A percentile compares a stretch with the other conserved stretches of the same genome.
phyloP scores from a whole-genome alignment of 2,113 vertebrate species.

The Seriola aureovittata region DNA sequence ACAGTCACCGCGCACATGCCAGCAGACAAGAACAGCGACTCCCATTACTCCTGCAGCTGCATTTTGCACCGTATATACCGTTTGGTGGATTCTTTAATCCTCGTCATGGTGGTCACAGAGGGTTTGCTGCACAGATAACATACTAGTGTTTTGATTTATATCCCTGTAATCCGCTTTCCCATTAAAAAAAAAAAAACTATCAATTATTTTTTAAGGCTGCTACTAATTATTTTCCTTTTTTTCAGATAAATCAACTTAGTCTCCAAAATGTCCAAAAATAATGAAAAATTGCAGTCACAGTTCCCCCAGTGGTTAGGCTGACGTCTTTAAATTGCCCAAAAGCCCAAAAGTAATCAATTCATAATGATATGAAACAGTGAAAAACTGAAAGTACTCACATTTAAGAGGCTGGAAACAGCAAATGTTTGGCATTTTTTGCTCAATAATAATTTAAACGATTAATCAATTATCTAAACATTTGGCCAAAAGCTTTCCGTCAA shows the following conservation, averaged over 20 bases:
- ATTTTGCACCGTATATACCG: background rate
- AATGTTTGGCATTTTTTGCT: background rate
- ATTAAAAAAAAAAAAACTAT: too few species aligned
- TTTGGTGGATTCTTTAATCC: constrained; percentile 4
- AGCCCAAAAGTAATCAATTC: background rate
- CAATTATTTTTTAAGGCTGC: background rate
- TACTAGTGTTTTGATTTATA: background rate
- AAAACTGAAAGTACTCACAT: background rate
- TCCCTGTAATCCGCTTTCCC: background rate
- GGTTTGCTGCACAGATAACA: constrained; percentile 13
- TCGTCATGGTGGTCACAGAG: background rate
- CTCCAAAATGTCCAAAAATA: background rate
- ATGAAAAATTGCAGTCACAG: too few species aligned
- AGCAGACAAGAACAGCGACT: constrained; percentile 11
- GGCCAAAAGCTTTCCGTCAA: too few species aligned
- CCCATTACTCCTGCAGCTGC: background rate
- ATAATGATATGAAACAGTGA: background rate
- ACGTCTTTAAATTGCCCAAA: background rate
- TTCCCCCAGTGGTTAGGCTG: background rate
- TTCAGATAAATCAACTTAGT: background rate
- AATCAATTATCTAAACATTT: background rate
- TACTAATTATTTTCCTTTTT: background rate
- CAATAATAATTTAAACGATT: background rate
- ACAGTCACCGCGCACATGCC: constrained; percentile 18
- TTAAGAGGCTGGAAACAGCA: too few species aligned